Evolutionary conservation across 2,888 invertebrate genomes (phyloP).

Genomic region (Ashinkailepas kermadecensis): DNA sequence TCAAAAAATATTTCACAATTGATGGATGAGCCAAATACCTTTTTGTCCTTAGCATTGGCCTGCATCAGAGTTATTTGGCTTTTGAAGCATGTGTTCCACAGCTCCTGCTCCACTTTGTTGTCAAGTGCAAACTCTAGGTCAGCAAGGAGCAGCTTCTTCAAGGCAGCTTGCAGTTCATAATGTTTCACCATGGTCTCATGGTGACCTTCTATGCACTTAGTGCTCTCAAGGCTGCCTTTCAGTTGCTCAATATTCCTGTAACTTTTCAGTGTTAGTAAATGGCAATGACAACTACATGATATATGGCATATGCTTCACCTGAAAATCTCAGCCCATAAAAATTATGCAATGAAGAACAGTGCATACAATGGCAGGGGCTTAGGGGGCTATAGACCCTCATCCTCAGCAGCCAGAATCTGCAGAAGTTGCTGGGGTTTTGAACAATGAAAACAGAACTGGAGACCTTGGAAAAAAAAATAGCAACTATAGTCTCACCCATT

Average conservation of each 20-base stretch:
- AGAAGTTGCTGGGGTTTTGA: too few species aligned
- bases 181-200: background rate
- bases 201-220: background rate
- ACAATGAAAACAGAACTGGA: too few species aligned
- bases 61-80: conserved; percentile 74
- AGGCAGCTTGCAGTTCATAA: background rate
- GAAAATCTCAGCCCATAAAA: background rate
- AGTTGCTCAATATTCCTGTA: background rate
- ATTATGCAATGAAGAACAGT: too few species aligned
- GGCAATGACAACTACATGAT: background rate
- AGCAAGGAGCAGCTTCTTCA: conserved; percentile 57
- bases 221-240: too few species aligned
- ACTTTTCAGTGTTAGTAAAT: background rate
- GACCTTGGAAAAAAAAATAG: too few species aligned
- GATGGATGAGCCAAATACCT: conserved; percentile 46
- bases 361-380: too few species aligned
- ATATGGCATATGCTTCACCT: background rate
- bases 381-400: too few species aligned
- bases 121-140: conserved; percentile 80
- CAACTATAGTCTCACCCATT: too few species aligned
- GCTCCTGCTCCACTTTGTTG: conserved; percentile 79
- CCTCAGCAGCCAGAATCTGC: too few species aligned
- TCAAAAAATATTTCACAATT: too few species aligned
- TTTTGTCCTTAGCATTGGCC: conserved; percentile 66
- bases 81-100: conserved; percentile 83